Conservation (phyloP, 2,113 vertebrate species). For the Nannobrachium achirus region DNA sequence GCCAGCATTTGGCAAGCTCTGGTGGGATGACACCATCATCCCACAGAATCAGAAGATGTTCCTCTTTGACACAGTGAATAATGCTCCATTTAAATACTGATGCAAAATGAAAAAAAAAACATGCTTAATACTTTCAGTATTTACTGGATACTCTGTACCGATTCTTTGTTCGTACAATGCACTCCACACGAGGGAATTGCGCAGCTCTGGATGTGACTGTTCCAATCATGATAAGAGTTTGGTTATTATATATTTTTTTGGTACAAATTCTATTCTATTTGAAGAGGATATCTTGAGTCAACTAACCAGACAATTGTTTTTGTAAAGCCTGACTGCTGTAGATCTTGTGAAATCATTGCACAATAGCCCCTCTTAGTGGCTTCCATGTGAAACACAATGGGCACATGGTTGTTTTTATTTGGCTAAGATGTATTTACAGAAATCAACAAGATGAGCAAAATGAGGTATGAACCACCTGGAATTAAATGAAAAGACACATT, state of each 20-base stretch:
- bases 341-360: slow-evolving; percentile 14
- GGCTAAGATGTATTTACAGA: no score
- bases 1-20: slow-evolving; percentile 34
- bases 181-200: neutral
- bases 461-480: no score
- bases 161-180: no score
- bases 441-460: no score
- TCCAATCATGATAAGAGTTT: neutral
- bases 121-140: slow-evolving; percentile 10
- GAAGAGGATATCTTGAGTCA: slow-evolving; percentile 13
- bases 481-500: no score
- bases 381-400: neutral
- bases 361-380: slow-evolving; percentile 60
- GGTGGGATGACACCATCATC: slow-evolving; percentile 32
- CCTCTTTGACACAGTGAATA: neutral
- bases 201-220: neutral
- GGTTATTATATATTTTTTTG: slow-evolving; percentile 28
- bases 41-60: slow-evolving; percentile 23
- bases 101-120: neutral
- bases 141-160: neutral
- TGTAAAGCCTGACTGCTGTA: neutral
- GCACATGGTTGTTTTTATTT: no score
- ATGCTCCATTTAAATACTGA: slow-evolving; percentile 31
- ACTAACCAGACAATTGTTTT: slow-evolving; percentile 34
- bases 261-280: neutral